Conservation (phyloP, 2,888 invertebrate genomes). For the Trichogramma dendrolimi region DNA sequence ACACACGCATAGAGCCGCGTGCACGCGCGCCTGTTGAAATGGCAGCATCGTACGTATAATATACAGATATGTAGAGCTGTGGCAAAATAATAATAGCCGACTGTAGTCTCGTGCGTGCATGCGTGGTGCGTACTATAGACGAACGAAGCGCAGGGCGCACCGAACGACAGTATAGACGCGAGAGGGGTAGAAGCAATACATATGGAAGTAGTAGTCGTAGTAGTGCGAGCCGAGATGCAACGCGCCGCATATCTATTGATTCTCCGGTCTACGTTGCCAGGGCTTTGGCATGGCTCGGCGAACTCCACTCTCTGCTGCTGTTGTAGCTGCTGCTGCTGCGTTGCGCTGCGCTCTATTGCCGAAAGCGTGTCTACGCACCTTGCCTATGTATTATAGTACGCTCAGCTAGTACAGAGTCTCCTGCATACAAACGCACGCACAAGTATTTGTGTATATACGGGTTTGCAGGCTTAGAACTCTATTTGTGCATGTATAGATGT, state of each 20-base stretch:
- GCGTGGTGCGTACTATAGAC: no score
- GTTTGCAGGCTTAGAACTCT: no score
- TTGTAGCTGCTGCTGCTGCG: background rate
- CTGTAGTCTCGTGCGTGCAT: background rate
- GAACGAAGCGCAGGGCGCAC: background rate
- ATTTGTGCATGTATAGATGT: no score
- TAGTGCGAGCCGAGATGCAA: slow-evolving; percentile 48
- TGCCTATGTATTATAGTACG: no score
- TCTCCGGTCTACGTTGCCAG: slow-evolving; percentile 41
- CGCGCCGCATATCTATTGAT: slow-evolving; percentile 51
- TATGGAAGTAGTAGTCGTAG: slow-evolving; percentile 38
- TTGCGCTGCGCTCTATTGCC: no score
- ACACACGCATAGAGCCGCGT: no score
- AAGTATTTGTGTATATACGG: background rate
- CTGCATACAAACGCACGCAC: slow-evolving; percentile 29
- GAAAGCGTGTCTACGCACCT: no score
- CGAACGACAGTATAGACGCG: slow-evolving; percentile 21
- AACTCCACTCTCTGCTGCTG: slow-evolving; percentile 31
- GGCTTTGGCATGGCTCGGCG: slow-evolving; percentile 38
- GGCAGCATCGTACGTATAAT: background rate
- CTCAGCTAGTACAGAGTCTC: no score
- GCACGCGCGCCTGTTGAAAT: no score
- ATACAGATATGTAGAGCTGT: slow-evolving; percentile 1
- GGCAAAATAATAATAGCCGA: background rate
- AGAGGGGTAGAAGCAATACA: slow-evolving; percentile 38